A percentile compares a stretch with the other conserved stretches of the same genome.
phyloP scores from a whole-genome alignment of 2,797 vertebrate genomes.

The Megalops cyprinoides region DNA sequence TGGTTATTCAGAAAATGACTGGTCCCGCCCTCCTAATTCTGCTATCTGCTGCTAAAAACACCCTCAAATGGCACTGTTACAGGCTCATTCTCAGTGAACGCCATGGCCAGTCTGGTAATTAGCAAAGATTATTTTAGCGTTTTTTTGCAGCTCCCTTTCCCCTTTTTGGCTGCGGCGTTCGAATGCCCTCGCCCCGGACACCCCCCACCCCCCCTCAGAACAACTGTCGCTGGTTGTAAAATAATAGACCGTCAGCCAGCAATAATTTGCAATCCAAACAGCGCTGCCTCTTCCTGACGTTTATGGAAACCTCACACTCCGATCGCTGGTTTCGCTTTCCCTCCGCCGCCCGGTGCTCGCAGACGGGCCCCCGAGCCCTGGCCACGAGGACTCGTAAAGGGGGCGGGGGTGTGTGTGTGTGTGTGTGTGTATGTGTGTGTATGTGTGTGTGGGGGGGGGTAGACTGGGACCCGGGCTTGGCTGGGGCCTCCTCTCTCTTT shows the following conservation, averaged over 20 bases:
- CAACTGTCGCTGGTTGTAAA: constrained; percentile 92
- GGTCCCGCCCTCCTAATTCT: not conserved
- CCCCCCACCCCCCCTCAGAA: constrained; percentile 65
- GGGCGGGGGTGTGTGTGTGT: constrained; percentile 46
- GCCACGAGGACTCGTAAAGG: constrained; percentile 86
- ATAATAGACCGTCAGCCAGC: constrained; percentile 95
- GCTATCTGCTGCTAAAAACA: not conserved
- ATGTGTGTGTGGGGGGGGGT: constrained; percentile 19
- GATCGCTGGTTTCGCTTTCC: constrained; percentile 82
- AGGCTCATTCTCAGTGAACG: not conserved
- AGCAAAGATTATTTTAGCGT: constrained; percentile 49
- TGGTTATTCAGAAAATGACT: not conserved
- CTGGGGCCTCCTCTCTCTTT: not conserved
- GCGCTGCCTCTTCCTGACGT: constrained; percentile 93
- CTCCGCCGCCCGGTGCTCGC: constrained; percentile 77
- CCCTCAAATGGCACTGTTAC: not conserved
- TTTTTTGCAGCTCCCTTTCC: constrained; percentile 84
- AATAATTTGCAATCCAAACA: constrained; percentile 99
- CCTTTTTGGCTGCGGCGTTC: constrained; percentile 40
- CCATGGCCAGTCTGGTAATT: constrained; percentile 3
- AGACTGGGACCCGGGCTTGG: constrained; percentile 5
- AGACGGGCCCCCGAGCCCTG: constrained; percentile 86
- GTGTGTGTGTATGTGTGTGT: not conserved
- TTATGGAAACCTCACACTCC: constrained; percentile 97
- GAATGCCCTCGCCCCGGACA: constrained; percentile 51